Evolutionary conservation across 2,888 invertebrate species (phyloP), one percentile per base, ranked within the genome.

Genomic region (Adelognathus sp.): DNA sequence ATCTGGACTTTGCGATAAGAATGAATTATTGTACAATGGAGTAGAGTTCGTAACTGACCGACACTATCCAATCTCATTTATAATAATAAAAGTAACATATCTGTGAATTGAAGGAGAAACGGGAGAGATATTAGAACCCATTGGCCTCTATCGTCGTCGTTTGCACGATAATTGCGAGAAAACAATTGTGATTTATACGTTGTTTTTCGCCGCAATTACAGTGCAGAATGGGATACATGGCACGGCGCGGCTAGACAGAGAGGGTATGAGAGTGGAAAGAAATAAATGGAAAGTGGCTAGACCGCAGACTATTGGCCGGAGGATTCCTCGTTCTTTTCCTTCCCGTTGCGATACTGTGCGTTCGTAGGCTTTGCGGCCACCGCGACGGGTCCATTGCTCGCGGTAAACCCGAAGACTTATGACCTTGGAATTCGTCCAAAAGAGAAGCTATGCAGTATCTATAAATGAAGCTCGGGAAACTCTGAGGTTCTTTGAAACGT

Each of bases 211-310:
- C 7, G 1, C 16, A 21, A 39, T 41, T 31, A 67, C 36, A 44
- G 41, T 5, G 18, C n/a, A n/a, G 27, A 67, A 31, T 11, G 18
- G n/a, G 7, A 39, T 21, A 44, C 21, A 64, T 50, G 31, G 64
- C 27, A 50, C 14, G 24, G 18, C 41, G 24, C 31, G 5, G 6
- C 21, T 16, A 27, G 3, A 33, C 11, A 7, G 33, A 21, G 36
- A 21, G 36, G 50, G 24, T 1, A n/a, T 24, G 21, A 7, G 33
- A 21, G 36, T 33, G 36, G 50, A 18, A 1, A n/a, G 36, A 64
- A 33, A 52, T 16, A 52, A 61, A 71, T 60, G 36, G 39, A 61
- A 71, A 61, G 60, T 71, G 60, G 70, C 60, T 71, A 61, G 60
- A 60, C 50, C 36, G 27, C 18, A 21, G 39, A 29, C 50, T 52